These are phyloP conservation scores for Mechanitis messenoides DNA, from an alignment of 2,888 invertebrate genomes.

Conservation along the genomic window DNA sequence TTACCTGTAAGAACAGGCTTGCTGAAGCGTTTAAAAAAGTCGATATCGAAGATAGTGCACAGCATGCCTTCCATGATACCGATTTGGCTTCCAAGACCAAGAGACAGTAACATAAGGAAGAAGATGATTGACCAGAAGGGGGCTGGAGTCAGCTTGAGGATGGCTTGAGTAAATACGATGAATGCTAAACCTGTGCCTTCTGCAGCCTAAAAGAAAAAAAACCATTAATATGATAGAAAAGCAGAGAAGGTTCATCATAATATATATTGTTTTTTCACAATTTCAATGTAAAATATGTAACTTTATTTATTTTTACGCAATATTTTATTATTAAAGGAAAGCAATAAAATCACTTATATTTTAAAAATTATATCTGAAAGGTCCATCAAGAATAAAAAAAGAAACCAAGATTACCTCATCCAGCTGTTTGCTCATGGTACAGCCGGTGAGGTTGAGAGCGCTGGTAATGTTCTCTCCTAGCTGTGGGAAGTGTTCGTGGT, in stretches of 20 bases:
- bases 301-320: no score
- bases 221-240: slow-evolving; percentile 3
- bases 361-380: no score
- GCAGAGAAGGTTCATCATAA: no score
- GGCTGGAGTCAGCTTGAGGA: slow-evolving; percentile 93
- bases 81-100: slow-evolving; percentile 96
- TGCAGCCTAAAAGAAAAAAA: slow-evolving; percentile 82
- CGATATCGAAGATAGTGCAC: slow-evolving; percentile 95
- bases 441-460: slow-evolving; percentile 76
- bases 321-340: no score
- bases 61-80: slow-evolving; percentile 97
- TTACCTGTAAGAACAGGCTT: slow-evolving; percentile 92
- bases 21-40: slow-evolving; percentile 91
- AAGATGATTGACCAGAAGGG: slow-evolving; percentile 98
- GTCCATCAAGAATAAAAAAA: no score
- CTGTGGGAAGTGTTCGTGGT: slow-evolving; percentile 64
- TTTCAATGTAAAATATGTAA: no score
- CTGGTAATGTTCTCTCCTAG: slow-evolving; percentile 55
- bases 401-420: slow-evolving; percentile 77
- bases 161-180: slow-evolving; percentile 98
- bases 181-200: slow-evolving; percentile 97
- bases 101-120: slow-evolving; percentile 95
- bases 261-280: no score
- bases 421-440: slow-evolving; percentile 84
- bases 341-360: no score